Evolutionary conservation across 2,797 vertebrate genomes (phyloP).

Genomic region (Xenops minutus): DNA sequence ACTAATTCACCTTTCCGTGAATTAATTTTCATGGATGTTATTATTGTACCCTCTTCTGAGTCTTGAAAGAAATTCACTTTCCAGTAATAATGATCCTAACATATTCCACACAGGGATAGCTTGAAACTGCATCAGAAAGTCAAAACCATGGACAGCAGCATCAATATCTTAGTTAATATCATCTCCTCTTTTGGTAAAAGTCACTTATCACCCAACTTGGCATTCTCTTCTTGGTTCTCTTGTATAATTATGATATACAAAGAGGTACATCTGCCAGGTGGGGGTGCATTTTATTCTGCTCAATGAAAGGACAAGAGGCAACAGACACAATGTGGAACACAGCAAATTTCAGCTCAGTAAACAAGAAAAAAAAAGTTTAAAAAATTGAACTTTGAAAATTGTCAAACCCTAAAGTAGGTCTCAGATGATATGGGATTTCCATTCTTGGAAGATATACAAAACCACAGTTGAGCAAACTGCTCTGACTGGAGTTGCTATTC

Average conservation of each 20-base stretch:
- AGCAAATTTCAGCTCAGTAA: background rate
- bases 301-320: background rate
- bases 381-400: background rate
- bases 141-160: background rate
- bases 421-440: background rate
- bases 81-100: background rate
- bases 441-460: background rate
- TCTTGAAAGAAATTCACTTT: background rate
- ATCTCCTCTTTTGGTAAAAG: background rate
- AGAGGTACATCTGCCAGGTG: background rate
- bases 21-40: background rate
- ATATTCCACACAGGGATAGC: background rate
- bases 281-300: background rate
- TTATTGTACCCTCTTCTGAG: background rate
- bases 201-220: background rate
- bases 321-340: background rate
- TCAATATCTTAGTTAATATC: background rate
- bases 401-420: background rate
- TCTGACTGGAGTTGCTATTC: background rate
- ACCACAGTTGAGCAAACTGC: background rate
- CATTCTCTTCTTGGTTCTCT: background rate
- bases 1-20: background rate
- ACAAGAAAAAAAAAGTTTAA: background rate
- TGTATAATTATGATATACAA: background rate
- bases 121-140: background rate